Base-by-base conservation (phyloP, 2,888 invertebrate species). In the Cartodere bifasciata region DNA sequence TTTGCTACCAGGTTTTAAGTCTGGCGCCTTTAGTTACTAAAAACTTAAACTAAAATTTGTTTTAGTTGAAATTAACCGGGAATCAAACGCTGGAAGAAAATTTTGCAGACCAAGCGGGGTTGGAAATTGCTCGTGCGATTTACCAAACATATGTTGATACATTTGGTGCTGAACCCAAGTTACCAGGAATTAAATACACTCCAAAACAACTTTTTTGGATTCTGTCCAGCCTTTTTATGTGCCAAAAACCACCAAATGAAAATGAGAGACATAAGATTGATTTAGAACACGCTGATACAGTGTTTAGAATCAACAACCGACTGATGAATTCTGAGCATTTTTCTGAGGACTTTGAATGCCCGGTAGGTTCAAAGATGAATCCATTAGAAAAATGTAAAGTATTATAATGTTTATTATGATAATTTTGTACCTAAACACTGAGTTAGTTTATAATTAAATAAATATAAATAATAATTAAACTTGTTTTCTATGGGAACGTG, bases 81-180 rank as follows among this genome's bases (percentile, higher is more conserved):
- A 63, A 74, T 26, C 78, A 73, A 46, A 88, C 88, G 1, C 47
- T 70, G 62, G 82, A 82, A 2, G 90, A 90, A 58, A 90, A 91
- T 49, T 90, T 91, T 47, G 90, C 90, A 0, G 91, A 91, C 53
- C 90, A 90, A 50, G 88, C 90, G 1, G 91, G 90, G 1, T 70
- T 91, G 28, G 84, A 88, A 48, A 85, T 88, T 56, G 83, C 88
- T 0, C 90, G 35, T 22, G 23, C 28, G 3, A 34, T 36, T 13
- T 40, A 40, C 23, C 34, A 40, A 23, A 25, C 30, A 6, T 40
- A 36, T 26, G 27, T 32, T 7, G 17, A 34, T 11, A 20, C 22
- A 14, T 9, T 38, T 16, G 38, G 33, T 4, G 16, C 14, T 9
- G 38, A 36, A 30, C 23, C 17, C 7, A 31, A 12, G 17, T 22